Evolutionary conservation across 2,113 vertebrate genomes (phyloP), one percentile per base, ranked within the genome.

Genomic region (Heterotilapia buettikoferi): DNA sequence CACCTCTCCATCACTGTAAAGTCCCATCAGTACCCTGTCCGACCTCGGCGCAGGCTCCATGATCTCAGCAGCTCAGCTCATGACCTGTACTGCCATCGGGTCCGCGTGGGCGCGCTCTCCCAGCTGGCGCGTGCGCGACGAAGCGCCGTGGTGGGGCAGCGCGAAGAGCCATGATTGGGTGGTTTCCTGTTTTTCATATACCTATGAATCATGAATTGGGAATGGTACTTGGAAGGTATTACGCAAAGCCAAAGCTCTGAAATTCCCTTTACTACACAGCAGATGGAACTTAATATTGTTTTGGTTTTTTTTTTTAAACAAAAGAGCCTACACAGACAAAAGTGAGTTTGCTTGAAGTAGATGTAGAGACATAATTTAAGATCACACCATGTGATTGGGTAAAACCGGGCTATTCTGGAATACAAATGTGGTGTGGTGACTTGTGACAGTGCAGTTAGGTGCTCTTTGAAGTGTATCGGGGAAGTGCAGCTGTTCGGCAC

Each of bases 21-120:
- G 84, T 89, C 78, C 54, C 50, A 21, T 40, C 71, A 54, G 88
- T 18, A 38, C 82, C 57, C 90, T 9, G 88, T 90, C 85, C 91
- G 86, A 92, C 89, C 88, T 90, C 93, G 80, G 90, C 82, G 86
- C 88, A 31, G 92, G 53, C 90, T 94, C 93, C 93, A 92, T 94
- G 86, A 93, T 92, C 89, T 94, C 95, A 94, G 89, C 95, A 36
- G 93, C 86, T 93, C 94, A 91, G 83, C 88, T 86, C 66, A 19
- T 92, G 94, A 95, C 95, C 96, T 92, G 89, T 91, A 90, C 94
- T 90, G 91, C 91, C 92, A 92, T 89, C 91, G 84, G 93, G 88
- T 85, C 94, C 92, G 92, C 94, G 90, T 87, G 94, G 83, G 73
- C 94, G 92, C 92, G 91, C 93, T 57, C 84, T 59, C 43, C 68